Conservation (phyloP, 2,797 vertebrate species). For the Halcyon badia region DNA sequence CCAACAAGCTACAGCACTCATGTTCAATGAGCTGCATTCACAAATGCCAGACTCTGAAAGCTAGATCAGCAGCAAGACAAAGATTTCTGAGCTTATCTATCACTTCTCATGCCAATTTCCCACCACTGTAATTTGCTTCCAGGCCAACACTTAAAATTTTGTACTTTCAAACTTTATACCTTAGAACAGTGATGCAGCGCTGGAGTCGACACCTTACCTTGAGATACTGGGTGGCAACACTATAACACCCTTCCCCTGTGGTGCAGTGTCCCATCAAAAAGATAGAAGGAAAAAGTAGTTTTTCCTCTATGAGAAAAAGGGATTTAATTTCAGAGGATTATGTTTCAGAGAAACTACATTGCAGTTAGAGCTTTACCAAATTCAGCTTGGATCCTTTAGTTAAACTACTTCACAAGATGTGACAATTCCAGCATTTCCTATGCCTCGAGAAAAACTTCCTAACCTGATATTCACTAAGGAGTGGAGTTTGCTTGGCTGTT, state of each 20-base stretch:
- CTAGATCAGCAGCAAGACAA: constrained; percentile 20
- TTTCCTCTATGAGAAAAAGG: not conserved
- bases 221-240: not conserved
- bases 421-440: constrained; percentile 45
- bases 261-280: not conserved
- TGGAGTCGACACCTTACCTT: not conserved
- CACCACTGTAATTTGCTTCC: not conserved
- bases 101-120: not conserved
- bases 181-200: not conserved
- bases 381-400: not conserved
- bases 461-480: constrained; percentile 8
- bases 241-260: not conserved
- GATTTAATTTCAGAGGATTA: not conserved
- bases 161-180: not conserved
- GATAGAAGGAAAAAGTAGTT: not conserved
- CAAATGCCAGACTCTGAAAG: constrained; percentile 2
- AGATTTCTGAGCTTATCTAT: constrained; percentile 30
- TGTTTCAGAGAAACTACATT: not conserved
- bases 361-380: not conserved
- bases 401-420: not conserved
- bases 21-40: constrained; percentile 51
- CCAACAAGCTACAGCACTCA: not conserved
- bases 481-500: not conserved
- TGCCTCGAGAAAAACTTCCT: not conserved
- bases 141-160: not conserved